Percentiles rank a stretch among this genome's conserved stretches.
phyloP scores from a whole-genome alignment of 2,113 vertebrate species.

The Cercopithecus mona region DNA sequence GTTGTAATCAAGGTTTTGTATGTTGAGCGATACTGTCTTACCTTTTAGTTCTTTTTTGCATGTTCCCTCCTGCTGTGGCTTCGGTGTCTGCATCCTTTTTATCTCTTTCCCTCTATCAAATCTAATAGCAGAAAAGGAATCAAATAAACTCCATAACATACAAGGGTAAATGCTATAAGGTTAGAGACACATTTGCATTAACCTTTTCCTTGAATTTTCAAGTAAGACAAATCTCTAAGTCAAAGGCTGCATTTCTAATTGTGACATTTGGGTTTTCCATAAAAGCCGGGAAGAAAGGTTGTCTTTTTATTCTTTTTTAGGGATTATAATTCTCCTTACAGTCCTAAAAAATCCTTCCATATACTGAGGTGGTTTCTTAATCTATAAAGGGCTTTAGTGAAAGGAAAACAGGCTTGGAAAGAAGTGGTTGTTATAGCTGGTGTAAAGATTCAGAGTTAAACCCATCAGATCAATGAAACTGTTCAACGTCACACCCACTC shows the following conservation, averaged over 20 bases:
- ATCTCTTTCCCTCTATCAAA: not conserved
- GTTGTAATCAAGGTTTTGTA: not conserved
- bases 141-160: not conserved
- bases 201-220: slow-evolving; percentile 22
- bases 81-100: not conserved
- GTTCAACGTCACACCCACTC: not conserved
- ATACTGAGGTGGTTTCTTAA: not conserved
- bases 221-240: slow-evolving; percentile 4
- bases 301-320: not conserved
- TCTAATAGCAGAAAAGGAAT: slow-evolving; percentile 28
- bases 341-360: not conserved
- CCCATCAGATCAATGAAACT: not conserved
- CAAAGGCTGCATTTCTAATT: not conserved
- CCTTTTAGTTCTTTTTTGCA: not conserved
- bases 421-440: not conserved
- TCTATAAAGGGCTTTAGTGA: not conserved
- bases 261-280: not conserved
- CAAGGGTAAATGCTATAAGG: not conserved
- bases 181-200: not conserved
- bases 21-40: not conserved
- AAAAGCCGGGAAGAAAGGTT: not conserved
- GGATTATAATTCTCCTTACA: not conserved
- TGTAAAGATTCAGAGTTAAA: not conserved
- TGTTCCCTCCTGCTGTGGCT: not conserved
- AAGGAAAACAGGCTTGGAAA: slow-evolving; percentile 1